Base-by-base conservation (phyloP, 2,888 invertebrate genomes). In the Andrena bicolor region DNA sequence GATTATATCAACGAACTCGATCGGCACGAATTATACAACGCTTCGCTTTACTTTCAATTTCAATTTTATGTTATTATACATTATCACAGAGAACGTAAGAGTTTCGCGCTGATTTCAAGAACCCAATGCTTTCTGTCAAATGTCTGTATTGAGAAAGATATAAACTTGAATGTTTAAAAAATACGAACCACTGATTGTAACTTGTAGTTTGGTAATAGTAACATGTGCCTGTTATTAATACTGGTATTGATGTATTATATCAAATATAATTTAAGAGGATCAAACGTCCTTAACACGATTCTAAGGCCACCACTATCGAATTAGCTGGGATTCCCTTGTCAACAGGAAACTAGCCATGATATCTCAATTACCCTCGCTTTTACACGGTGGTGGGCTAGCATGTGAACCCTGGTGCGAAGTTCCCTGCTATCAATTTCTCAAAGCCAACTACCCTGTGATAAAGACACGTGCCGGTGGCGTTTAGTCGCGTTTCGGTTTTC, bases 341-440 rank as follows among this genome's bases (percentile, higher is more conserved):
- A 72, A 51, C 68, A 66, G 83, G 85, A 89, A 89, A 88, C 79
- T 66, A 80, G 84, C 88, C 86, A 92, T 93, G 92, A 93, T 92
- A 92, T 93, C 92, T 93, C 93, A 92, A 93, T 93, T 92, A 93
- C 77, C 65, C 32, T 70, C 84, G 70, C 83, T 82, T 86, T 82
- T 79, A 79, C 74, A 76, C 78, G 72, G 28, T 53, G 77, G 61
- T 58, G 10, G 56, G 6, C n/a, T 68, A 56, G 61, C 90, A 89
- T 89, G 89, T 89, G 89, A 66, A 32, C 26, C 72, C 53, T 72
- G 81, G 75, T 83, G 80, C 58, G 79, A 89, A 88, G 76, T 87
- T 84, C 73, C 71, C 79, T 76, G 69, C 86, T 86, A 87, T 90
- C 89, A 80, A 87, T 88, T 87, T 86, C 87, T 70, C 71, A 75